Conservation (phyloP, 2,113 vertebrate species). For the Pongo pygmaeus region DNA sequence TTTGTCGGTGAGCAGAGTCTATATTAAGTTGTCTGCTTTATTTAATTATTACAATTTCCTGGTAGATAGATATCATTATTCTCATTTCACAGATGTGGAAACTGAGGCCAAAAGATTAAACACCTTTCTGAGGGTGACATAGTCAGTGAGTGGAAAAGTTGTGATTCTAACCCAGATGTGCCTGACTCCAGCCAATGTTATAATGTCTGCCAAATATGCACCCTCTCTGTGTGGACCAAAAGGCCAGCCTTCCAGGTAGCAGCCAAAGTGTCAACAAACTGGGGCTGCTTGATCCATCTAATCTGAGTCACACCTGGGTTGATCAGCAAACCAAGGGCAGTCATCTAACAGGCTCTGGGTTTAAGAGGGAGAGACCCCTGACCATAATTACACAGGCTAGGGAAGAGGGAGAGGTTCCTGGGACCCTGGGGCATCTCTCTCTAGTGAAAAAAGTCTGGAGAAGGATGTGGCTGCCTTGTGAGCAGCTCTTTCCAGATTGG, state of each 20-base stretch:
- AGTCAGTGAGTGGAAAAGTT: too few relatives aligned
- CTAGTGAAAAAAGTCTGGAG: background rate
- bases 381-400: fast-evolving
- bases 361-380: background rate
- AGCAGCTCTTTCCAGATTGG: background rate
- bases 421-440: too few relatives aligned
- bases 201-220: background rate
- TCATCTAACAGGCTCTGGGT: too few relatives aligned
- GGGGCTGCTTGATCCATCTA: background rate
- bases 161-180: background rate
- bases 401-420: too few relatives aligned
- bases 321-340: background rate
- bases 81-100: background rate
- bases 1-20: background rate
- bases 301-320: background rate
- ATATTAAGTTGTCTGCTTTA: background rate
- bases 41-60: background rate
- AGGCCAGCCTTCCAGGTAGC: background rate
- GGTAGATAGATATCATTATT: background rate
- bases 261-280: background rate
- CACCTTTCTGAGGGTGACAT: background rate
- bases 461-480: background rate
- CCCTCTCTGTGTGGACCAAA: background rate
- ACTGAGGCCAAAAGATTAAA: background rate
- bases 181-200: background rate